A percentile compares a stretch with the other conserved stretches of the same genome.
These are phyloP conservation scores for Cephus pulcher DNA, from an alignment of 2,888 invertebrate genomes.

Conservation along the genomic window DNA sequence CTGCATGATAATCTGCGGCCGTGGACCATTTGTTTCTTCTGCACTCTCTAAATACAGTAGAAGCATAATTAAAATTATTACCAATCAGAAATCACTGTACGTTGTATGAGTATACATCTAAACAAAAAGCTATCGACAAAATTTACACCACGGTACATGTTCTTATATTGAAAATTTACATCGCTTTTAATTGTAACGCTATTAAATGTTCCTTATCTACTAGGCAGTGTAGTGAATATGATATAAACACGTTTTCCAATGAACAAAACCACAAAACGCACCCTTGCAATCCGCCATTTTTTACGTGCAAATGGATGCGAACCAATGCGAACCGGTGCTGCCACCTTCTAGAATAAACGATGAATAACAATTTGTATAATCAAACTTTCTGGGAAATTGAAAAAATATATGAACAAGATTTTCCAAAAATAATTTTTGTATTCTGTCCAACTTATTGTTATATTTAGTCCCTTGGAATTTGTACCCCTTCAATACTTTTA, in stretches of 20 bases:
- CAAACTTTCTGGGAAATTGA: background rate
- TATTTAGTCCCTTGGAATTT: background rate
- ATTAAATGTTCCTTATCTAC: background rate
- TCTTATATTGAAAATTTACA: conserved; percentile 1
- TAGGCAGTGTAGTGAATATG: conserved; percentile 7
- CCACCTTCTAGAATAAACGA: background rate
- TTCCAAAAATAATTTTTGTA: background rate
- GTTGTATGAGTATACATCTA: background rate
- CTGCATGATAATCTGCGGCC: conserved; percentile 51
- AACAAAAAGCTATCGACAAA: background rate
- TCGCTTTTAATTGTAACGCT: background rate
- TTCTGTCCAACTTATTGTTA: background rate
- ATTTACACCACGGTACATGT: background rate
- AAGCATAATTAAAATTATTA: conserved; percentile 24
- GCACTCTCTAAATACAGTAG: conserved; percentile 44
- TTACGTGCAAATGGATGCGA: conserved; percentile 15
- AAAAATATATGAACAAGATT: background rate
- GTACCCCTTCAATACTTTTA: background rate
- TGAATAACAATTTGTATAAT: background rate
- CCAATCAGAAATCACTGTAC: conserved; percentile 5
- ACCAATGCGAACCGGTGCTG: background rate
- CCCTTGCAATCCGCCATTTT: conserved; percentile 62
- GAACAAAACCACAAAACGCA: conserved; percentile 52
- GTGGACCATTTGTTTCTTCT: conserved; percentile 49
- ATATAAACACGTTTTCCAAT: conserved; percentile 35